Evolutionary conservation across 2,797 vertebrate species (phyloP).

Genomic region (Phoxinus dragarum): DNA sequence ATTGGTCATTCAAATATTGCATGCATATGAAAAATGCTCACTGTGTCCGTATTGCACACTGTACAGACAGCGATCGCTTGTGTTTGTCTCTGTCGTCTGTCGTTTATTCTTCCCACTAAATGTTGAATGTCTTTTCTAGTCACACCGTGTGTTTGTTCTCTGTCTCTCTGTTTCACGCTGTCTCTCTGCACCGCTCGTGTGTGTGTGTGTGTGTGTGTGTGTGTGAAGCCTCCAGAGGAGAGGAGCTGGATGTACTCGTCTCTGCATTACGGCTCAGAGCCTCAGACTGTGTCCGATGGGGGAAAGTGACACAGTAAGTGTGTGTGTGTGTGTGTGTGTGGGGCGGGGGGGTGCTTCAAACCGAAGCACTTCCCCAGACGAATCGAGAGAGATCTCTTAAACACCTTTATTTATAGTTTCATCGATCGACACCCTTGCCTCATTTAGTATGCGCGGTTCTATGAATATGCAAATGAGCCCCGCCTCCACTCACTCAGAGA

Average conservation of each 20-base stretch:
- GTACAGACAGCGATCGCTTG: neutral
- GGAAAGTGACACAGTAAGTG: conserved; percentile 92
- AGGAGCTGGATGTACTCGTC: conserved; percentile 95
- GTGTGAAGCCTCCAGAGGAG: conserved; percentile 88
- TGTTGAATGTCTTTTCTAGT: neutral
- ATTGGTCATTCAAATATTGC: neutral
- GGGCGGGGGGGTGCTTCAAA: neutral
- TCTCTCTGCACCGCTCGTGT: conserved; percentile 10
- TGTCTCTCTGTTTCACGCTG: conserved; percentile 35
- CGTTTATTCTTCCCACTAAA: neutral
- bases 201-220: conserved; percentile 40
- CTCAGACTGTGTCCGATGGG: conserved; percentile 87
- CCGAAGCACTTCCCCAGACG: neutral
- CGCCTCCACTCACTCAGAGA: too few species aligned
- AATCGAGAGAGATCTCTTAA: neutral
- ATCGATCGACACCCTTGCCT: neutral
- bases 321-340: neutral
- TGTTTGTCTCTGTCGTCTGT: neutral
- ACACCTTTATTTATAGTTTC: neutral
- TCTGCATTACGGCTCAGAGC: conserved; percentile 87
- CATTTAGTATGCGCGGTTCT: too few species aligned
- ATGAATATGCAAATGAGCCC: too few species aligned
- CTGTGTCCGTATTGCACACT: neutral
- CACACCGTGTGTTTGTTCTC: conserved; percentile 37
- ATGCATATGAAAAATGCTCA: neutral